Conservation (phyloP, 2,797 vertebrate species). For the Ispidina lecontei region DNA sequence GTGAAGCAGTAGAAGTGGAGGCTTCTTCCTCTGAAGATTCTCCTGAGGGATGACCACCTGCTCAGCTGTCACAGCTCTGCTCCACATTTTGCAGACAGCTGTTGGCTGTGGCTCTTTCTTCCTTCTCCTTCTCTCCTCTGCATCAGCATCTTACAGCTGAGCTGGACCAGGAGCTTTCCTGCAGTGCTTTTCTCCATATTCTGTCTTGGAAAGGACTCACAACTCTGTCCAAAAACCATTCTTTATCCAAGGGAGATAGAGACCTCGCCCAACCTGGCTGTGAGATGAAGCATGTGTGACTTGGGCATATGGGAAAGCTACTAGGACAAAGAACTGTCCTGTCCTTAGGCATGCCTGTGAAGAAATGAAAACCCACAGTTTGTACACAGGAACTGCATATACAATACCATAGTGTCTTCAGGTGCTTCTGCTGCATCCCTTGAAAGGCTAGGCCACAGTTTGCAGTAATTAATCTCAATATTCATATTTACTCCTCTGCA, state of each 20-base stretch:
- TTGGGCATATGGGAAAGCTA: fast-evolving
- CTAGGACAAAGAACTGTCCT: not conserved
- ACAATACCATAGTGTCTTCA: not conserved
- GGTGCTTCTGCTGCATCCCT: not conserved
- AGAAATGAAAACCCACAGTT: not conserved
- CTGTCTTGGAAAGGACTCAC: not conserved
- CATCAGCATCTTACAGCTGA: fast-evolving
- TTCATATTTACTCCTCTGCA: not conserved
- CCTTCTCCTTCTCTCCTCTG: not conserved
- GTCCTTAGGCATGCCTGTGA: not conserved
- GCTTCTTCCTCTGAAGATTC: not conserved
- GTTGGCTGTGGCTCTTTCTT: fast-evolving
- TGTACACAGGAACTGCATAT: not conserved
- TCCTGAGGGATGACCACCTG: not conserved
- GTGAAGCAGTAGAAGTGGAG: not conserved
- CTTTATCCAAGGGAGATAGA: not conserved
- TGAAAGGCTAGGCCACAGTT: no score
- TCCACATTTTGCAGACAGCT: not conserved
- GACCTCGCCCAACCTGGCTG: not conserved
- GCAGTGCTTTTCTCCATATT: not conserved
- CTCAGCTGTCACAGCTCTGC: not conserved
- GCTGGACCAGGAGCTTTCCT: not conserved
- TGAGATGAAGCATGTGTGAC: no score
- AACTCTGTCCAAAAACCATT: not conserved
- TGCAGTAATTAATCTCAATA: no score